phyloP scores from a whole-genome alignment of 2,888 invertebrate species.

The Bellardia bayeri region DNA sequence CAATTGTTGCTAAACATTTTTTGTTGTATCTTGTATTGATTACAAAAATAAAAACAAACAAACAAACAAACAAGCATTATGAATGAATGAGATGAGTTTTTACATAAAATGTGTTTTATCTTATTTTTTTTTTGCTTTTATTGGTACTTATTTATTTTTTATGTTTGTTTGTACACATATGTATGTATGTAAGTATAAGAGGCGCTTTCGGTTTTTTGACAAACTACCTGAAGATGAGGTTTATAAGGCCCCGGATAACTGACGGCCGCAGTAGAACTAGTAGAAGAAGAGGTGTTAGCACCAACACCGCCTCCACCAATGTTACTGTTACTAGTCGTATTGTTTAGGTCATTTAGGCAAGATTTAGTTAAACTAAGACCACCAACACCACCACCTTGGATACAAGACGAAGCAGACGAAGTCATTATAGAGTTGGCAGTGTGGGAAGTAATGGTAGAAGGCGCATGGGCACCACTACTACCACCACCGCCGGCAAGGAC shows the following conservation, averaged over 20 bases:
- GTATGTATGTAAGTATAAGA: conserved; percentile 17
- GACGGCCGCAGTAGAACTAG: conserved; percentile 54
- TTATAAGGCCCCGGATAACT: conserved; percentile 70
- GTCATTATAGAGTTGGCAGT: not conserved
- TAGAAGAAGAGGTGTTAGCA: conserved; percentile 62
- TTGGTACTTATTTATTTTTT: not conserved
- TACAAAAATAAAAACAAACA: conserved; percentile 46
- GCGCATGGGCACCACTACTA: conserved; percentile 40
- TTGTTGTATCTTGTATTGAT: conserved; percentile 8
- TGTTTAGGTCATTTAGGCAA: conserved; percentile 53
- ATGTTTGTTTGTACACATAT: conserved; percentile 39
- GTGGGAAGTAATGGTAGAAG: not conserved
- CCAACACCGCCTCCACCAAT: conserved; percentile 64
- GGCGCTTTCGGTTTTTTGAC: conserved; percentile 64
- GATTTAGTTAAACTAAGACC: conserved; percentile 67
- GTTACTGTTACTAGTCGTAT: conserved; percentile 37
- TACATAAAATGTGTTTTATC: conserved; percentile 51
- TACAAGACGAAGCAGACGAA: conserved; percentile 45
- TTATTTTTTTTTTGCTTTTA: not conserved
- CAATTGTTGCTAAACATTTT: conserved; percentile 61
- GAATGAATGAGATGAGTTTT: conserved; percentile 65
- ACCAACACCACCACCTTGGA: conserved; percentile 64
- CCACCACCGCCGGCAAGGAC: conserved; percentile 22
- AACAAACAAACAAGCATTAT: conserved; percentile 59
- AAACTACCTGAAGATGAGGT: conserved; percentile 72